Conservation (phyloP, 2,797 vertebrate species). For the Rhabdophis nuchalis region DNA sequence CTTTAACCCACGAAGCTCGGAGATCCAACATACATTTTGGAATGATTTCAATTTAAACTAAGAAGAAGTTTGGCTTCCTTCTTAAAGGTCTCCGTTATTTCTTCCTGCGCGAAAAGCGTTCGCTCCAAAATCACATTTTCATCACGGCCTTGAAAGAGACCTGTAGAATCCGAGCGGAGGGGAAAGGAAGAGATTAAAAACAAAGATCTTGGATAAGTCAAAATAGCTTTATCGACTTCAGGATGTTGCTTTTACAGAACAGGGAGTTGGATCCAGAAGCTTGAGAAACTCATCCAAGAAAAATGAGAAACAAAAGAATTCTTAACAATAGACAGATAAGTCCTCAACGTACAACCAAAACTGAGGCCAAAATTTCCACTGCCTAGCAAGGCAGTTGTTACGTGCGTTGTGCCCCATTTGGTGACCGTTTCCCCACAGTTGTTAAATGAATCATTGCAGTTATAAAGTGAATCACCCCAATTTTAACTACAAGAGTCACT, state of each 20-base stretch:
- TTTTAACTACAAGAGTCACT: neutral
- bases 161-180: slow-evolving; percentile 23
- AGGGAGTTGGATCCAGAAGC: neutral
- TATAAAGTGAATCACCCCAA: neutral
- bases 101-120: accelerated
- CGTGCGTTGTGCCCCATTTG: neutral
- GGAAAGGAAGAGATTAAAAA: neutral
- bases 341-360: neutral
- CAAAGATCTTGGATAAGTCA: neutral
- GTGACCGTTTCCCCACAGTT: neutral
- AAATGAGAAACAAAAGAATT: neutral
- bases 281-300: neutral
- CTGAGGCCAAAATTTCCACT: neutral
- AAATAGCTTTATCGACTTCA: neutral
- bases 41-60: neutral
- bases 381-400: neutral
- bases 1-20: neutral
- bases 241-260: neutral
- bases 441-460: neutral
- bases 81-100: neutral
- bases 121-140: slow-evolving; percentile 49
- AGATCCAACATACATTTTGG: too few relatives aligned
- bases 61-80: neutral
- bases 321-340: neutral
- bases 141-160: slow-evolving; percentile 65